These are phyloP conservation scores for Sisyra terminalis DNA, from an alignment of 2,888 invertebrate genomes.

Conservation along the genomic window DNA sequence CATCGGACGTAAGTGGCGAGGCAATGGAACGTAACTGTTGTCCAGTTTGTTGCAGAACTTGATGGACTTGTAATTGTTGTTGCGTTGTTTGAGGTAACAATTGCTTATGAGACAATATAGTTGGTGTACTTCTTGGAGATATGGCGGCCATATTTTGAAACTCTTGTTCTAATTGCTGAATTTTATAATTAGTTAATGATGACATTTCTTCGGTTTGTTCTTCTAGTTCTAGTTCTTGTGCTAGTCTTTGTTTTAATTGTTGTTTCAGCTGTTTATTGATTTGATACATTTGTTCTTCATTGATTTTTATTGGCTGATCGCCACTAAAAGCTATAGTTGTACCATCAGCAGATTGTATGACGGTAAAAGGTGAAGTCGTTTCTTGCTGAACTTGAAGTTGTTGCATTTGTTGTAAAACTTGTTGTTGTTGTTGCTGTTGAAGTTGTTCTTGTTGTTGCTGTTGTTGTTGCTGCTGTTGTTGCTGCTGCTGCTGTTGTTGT, in stretches of 20 bases:
- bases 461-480: constrained; percentile 19
- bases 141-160: too few species aligned
- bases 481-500: constrained; percentile 26
- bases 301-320: constrained; percentile 22
- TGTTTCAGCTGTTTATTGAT: constrained; percentile 18
- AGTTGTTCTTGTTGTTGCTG: constrained; percentile 15
- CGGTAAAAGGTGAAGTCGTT: too few species aligned
- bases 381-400: constrained; percentile 12
- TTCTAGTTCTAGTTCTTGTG: constrained; percentile 4
- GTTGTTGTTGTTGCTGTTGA: constrained; percentile 26
- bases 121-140: constrained; percentile 10
- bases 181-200: too few species aligned
- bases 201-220: too few species aligned
- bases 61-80: constrained; percentile 15
- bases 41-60: constrained; percentile 23
- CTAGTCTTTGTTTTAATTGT: constrained; percentile 13
- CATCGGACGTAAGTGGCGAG: constrained; percentile 18
- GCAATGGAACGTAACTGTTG: constrained; percentile 27
- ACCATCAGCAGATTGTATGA: constrained; percentile 10
- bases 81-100: constrained; percentile 12
- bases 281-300: constrained; percentile 20
- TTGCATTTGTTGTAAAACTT: constrained; percentile 15
- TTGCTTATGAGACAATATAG: constrained; percentile 7
- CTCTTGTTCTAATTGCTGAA: too few species aligned
- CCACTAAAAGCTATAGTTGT: constrained; percentile 15